phyloP scores from a whole-genome alignment of 2,113 vertebrate genomes.

The Serinus canaria region DNA sequence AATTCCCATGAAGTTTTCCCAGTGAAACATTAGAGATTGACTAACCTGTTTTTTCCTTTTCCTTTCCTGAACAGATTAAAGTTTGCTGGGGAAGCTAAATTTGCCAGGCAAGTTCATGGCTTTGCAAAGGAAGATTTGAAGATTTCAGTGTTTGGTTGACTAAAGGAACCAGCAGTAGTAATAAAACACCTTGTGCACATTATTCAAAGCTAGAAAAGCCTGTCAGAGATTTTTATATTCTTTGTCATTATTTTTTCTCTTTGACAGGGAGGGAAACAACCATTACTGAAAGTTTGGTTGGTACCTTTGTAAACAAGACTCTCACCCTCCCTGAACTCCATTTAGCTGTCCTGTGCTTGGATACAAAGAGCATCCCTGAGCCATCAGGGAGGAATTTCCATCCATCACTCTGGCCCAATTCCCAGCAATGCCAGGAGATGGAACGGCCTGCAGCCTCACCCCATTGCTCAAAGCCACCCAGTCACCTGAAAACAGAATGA shows the following conservation, averaged over 20 bases:
- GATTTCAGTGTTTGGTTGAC: neutral
- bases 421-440: neutral
- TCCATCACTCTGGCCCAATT: neutral
- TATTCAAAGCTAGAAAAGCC: neutral
- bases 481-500: conserved; percentile 13
- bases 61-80: neutral
- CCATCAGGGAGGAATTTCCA: neutral
- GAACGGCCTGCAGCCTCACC: neutral
- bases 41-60: neutral
- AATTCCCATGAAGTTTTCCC: neutral
- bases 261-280: neutral
- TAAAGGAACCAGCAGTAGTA: neutral
- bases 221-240: neutral
- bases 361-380: neutral
- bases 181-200: neutral
- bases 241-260: neutral
- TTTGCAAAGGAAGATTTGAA: neutral
- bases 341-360: neutral
- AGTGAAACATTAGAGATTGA: neutral
- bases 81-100: neutral
- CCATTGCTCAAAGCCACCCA: neutral
- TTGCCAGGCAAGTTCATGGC: neutral
- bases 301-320: neutral
- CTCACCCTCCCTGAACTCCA: neutral
- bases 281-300: neutral